These are phyloP conservation scores for Cephalopterus ornatus DNA, from an alignment of 2,113 vertebrate genomes.

Conservation along the genomic window DNA sequence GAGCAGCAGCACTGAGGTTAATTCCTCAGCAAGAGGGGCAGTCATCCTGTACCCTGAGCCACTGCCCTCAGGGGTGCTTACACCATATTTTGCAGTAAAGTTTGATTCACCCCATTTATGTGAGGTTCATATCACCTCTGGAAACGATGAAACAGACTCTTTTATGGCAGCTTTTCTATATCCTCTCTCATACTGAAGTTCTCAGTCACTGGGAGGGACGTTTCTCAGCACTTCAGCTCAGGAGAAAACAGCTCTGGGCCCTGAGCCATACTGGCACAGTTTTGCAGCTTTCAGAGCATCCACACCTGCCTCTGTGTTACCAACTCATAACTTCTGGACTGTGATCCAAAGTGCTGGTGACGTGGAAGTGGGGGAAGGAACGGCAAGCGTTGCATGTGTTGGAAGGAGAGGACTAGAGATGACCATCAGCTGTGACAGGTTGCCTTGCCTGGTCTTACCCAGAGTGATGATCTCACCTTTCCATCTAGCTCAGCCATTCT, in stretches of 20 bases:
- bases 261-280: not conserved
- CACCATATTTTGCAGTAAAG: rapidly evolving
- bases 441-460: not conserved
- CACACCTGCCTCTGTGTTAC: not conserved
- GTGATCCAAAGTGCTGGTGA: not conserved
- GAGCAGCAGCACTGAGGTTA: not conserved
- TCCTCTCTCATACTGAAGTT: not conserved
- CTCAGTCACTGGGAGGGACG: not conserved
- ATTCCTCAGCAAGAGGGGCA: rapidly evolving
- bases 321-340: not conserved
- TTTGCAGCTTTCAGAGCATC: not conserved
- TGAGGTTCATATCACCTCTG: not conserved
- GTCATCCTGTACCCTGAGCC: not conserved
- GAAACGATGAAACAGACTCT: not conserved
- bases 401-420: not conserved
- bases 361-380: rapidly evolving
- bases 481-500: not conserved
- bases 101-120: not conserved
- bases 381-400: rapidly evolving
- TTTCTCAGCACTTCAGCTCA: not conserved
- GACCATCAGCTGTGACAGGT: not conserved
- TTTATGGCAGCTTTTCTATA: not conserved
- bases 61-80: not conserved
- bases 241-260: slow-evolving; percentile 7
- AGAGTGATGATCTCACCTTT: not conserved